phyloP scores from a whole-genome alignment of 2,113 vertebrate species.

The Emydocephalus ijimae region DNA sequence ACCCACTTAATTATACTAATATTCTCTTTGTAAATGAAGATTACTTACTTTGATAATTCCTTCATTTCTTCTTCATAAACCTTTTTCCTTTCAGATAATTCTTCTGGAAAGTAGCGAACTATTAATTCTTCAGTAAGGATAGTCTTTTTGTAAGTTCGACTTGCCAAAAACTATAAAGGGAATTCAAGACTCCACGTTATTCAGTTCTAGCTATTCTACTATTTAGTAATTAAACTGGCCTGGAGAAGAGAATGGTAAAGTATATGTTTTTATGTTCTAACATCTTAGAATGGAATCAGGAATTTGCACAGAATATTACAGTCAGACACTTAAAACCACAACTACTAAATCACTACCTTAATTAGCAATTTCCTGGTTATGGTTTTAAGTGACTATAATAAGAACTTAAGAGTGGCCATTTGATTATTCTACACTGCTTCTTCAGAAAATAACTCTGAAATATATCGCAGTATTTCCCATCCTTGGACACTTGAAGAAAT shows the following conservation, averaged over 20 bases:
- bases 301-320: background rate
- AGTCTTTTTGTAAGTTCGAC: constrained; percentile 85
- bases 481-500: background rate
- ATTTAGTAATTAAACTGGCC: constrained; percentile 3
- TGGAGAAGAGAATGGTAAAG: background rate
- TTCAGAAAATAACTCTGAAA: background rate
- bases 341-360: background rate
- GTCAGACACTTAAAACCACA: background rate
- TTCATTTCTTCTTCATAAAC: constrained; percentile 90
- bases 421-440: background rate
- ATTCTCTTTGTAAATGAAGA: constrained; percentile 6
- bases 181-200: constrained; percentile 24
- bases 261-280: background rate
- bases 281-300: background rate
- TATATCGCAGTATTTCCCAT: too few species aligned
- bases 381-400: background rate
- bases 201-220: background rate
- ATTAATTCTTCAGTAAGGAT: constrained; percentile 87
- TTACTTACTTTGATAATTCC: constrained; percentile 85
- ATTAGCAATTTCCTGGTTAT: background rate
- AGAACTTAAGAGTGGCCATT: background rate
- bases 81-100: constrained; percentile 86
- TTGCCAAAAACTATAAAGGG: constrained; percentile 82
- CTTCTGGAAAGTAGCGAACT: constrained; percentile 80
- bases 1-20: background rate